Evolutionary conservation across 2,797 vertebrate genomes (phyloP).

Genomic region (Aphelocoma californica): DNA sequence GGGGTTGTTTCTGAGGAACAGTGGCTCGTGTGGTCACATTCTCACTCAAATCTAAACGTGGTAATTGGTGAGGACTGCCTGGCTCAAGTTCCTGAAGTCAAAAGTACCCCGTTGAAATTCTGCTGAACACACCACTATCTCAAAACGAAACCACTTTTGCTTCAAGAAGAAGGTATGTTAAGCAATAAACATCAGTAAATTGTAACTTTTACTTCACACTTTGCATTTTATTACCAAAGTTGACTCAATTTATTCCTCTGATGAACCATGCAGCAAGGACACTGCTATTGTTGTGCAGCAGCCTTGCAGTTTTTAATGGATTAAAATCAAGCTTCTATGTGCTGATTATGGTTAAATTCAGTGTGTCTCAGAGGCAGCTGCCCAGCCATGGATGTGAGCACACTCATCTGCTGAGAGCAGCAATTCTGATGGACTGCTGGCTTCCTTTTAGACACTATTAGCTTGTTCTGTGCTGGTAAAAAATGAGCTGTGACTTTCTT

Average conservation of each 20-base stretch:
- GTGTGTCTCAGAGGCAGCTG: not conserved
- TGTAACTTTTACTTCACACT: not conserved
- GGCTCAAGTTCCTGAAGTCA: not conserved
- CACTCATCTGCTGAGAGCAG: not conserved
- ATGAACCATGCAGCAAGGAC: not conserved
- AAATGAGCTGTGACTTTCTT: conserved; percentile 30
- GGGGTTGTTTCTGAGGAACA: not conserved
- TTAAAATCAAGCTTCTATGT: not conserved
- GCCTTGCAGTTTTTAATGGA: not conserved
- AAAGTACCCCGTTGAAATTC: not conserved
- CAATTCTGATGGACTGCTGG: not conserved
- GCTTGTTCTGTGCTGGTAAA: conserved; percentile 3
- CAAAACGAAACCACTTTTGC: not conserved
- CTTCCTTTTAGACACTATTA: conserved; percentile 17
- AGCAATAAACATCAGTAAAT: not conserved
- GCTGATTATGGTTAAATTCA: not conserved
- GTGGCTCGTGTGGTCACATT: not conserved
- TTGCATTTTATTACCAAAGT: not conserved
- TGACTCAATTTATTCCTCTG: not conserved
- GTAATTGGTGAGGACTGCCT: not conserved
- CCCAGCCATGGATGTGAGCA: not conserved
- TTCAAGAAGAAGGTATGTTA: not conserved
- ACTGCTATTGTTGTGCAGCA: not conserved
- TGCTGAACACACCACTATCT: not conserved
- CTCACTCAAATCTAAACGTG: not conserved